A percentile compares a stretch with the other conserved stretches of the same genome.
Conservation (phyloP, 2,888 invertebrate species). For the Drosophila neotestacea region DNA sequence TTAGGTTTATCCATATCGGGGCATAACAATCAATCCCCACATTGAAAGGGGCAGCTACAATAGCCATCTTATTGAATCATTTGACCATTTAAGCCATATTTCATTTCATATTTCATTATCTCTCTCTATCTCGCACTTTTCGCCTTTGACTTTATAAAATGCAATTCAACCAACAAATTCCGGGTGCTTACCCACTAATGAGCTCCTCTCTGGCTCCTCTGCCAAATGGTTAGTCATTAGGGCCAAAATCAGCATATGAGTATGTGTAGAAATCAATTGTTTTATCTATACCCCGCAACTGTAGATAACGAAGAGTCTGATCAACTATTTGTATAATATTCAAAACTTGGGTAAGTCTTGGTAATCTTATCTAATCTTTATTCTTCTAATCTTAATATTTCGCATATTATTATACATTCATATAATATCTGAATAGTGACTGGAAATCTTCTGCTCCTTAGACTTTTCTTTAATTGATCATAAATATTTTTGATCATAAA, state of each 20-base stretch:
- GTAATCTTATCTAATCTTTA: too few relatives aligned
- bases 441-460: too few relatives aligned
- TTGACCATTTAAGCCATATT: slow-evolving; percentile 3
- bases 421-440: too few relatives aligned
- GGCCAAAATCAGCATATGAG: slow-evolving; percentile 58
- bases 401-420: too few relatives aligned
- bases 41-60: slow-evolving; percentile 13
- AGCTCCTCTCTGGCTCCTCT: slow-evolving; percentile 16
- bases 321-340: not conserved
- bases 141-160: slow-evolving; percentile 9
- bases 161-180: slow-evolving; percentile 13
- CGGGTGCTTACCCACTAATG: slow-evolving; percentile 32
- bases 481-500: too few relatives aligned
- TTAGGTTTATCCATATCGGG: slow-evolving; percentile 43
- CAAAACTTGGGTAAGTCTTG: too few relatives aligned
- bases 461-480: too few relatives aligned
- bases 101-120: slow-evolving; percentile 19
- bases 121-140: not conserved
- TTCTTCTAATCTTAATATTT: too few relatives aligned
- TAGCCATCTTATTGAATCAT: slow-evolving; percentile 12
- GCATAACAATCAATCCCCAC: slow-evolving; percentile 5
- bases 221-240: slow-evolving; percentile 49
- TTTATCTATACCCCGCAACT: slow-evolving; percentile 14
- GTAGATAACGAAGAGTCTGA: not conserved
- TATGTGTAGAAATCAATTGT: slow-evolving; percentile 23